phyloP scores from a whole-genome alignment of 2,113 vertebrate species.

The Saccopteryx bilineata region DNA sequence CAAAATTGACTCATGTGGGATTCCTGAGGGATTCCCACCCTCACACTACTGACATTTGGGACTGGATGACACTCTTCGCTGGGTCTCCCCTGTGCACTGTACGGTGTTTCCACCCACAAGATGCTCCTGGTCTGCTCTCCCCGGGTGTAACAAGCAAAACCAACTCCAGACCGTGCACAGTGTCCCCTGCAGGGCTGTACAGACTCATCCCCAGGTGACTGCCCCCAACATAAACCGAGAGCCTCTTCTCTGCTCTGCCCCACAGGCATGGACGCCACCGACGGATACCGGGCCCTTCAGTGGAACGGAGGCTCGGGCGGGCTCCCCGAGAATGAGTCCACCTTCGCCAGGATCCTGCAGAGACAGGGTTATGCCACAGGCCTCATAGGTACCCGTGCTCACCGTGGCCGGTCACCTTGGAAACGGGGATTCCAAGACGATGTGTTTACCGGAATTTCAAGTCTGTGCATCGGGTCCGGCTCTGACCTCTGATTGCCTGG shows the following conservation, averaged over 20 bases:
- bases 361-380: slow-evolving; percentile 84
- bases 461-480: no score
- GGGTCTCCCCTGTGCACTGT: fast-evolving
- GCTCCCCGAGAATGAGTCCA: slow-evolving; percentile 85
- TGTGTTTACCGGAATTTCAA: no score
- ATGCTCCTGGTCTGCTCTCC: fast-evolving
- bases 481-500: no score
- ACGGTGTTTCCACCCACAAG: no score
- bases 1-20: neutral
- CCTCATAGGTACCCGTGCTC: slow-evolving; percentile 78
- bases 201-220: fast-evolving
- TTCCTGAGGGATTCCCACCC: no score
- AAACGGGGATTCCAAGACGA: fast-evolving
- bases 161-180: fast-evolving
- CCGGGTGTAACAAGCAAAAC: fast-evolving
- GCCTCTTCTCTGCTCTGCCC: fast-evolving
- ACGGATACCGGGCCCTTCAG: slow-evolving; percentile 55
- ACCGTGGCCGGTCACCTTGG: fast-evolving
- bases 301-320: slow-evolving; percentile 84
- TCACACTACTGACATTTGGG: neutral
- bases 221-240: fast-evolving
- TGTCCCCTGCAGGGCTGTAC: fast-evolving
- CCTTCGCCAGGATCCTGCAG: slow-evolving; percentile 82
- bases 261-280: slow-evolving; percentile 76
- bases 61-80: no score